Conservation (phyloP, 2,113 vertebrate genomes). For the Monarcha castaneiventris region DNA sequence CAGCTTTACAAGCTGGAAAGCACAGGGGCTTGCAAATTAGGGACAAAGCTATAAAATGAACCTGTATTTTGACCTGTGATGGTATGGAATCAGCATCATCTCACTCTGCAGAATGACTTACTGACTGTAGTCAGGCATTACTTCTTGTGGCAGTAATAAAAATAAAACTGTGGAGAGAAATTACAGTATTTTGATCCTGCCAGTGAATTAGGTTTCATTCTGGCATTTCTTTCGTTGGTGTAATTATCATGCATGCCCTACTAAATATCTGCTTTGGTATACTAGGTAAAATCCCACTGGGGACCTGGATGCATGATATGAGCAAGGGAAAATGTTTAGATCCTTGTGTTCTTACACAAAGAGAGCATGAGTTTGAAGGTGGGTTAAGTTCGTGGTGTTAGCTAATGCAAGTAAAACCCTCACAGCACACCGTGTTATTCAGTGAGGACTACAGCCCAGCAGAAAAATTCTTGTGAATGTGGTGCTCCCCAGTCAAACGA, state of each 20-base stretch:
- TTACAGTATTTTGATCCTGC: background rate
- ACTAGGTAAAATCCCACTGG: background rate
- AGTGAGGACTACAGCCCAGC: background rate
- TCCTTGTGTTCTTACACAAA: background rate
- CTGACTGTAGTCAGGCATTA: background rate
- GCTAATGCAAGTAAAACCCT: background rate
- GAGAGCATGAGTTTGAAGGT: background rate
- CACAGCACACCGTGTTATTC: background rate
- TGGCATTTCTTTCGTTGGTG: background rate
- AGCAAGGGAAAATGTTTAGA: background rate
- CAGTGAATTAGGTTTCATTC: background rate
- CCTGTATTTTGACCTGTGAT: background rate
- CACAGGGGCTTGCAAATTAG: background rate
- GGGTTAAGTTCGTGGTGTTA: background rate
- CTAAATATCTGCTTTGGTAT: background rate
- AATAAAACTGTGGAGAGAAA: background rate
- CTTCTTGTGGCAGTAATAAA: background rate
- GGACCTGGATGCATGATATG: background rate
- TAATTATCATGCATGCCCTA: background rate
- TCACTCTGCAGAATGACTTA: background rate
- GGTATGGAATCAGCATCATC: background rate
- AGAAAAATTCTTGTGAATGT: background rate
- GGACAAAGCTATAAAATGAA: background rate
- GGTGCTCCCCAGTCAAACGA: fast-evolving
- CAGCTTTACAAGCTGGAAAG: background rate